Percentiles rank a stretch among this genome's conserved stretches.
Conservation (phyloP, 1,140 invertebrate species). For the Aricia agestis region DNA sequence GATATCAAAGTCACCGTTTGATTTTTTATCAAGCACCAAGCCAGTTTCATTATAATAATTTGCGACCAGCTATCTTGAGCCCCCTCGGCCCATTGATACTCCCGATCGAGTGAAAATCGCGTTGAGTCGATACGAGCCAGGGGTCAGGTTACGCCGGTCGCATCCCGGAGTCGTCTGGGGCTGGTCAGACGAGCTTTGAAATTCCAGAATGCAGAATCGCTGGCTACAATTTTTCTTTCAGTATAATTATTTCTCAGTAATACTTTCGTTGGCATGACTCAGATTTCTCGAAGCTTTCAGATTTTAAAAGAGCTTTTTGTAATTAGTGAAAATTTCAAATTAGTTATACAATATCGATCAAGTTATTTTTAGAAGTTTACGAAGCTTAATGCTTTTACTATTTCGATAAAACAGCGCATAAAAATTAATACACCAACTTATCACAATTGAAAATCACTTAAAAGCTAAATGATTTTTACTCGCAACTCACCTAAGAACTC, state of each 20-base stretch:
- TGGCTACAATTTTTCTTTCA: constrained; percentile 41
- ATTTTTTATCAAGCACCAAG: constrained; percentile 25
- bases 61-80: constrained; percentile 22
- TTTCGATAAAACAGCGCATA: too few relatives aligned
- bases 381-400: too few relatives aligned
- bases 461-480: not conserved
- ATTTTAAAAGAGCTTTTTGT: too few relatives aligned
- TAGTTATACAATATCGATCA: too few relatives aligned
- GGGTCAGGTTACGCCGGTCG: constrained; percentile 36
- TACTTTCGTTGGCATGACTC: not conserved
- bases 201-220: constrained; percentile 50
- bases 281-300: constrained; percentile 22
- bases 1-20: constrained; percentile 15
- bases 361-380: too few relatives aligned
- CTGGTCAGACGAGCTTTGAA: constrained; percentile 59
- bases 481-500: not conserved
- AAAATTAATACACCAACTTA: not conserved
- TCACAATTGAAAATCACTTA: not conserved
- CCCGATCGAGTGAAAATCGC: constrained; percentile 13
- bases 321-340: too few relatives aligned
- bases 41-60: constrained; percentile 25
- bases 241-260: constrained; percentile 32
- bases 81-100: constrained; percentile 25
- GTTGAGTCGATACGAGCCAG: constrained; percentile 20
- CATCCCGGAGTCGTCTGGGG: constrained; percentile 30